Percentiles rank a stretch among this genome's conserved stretches.
These are phyloP conservation scores for Campoletis sonorensis DNA, from an alignment of 1,140 invertebrate species.

Conservation along the genomic window DNA sequence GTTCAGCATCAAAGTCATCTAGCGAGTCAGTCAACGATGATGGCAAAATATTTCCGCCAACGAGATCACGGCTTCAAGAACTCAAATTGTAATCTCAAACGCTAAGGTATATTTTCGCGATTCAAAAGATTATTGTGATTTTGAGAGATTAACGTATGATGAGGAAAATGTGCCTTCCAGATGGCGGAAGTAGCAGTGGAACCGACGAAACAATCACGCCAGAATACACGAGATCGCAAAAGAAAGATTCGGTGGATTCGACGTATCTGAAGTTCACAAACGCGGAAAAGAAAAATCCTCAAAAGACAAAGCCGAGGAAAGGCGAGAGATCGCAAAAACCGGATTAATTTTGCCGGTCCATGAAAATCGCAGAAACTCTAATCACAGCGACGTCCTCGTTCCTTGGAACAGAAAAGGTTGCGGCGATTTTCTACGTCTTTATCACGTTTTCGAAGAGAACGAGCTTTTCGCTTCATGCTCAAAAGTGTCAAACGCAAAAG, in stretches of 20 bases:
- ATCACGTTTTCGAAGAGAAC: conserved; percentile 94
- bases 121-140: background rate
- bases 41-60: conserved; percentile 72
- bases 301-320: conserved; percentile 63
- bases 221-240: conserved; percentile 51
- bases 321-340: conserved; percentile 56
- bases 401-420: conserved; percentile 86
- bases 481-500: conserved; percentile 75
- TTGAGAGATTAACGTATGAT: background rate
- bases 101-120: conserved; percentile 50
- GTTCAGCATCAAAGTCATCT: conserved; percentile 54
- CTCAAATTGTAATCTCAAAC: conserved; percentile 76
- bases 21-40: conserved; percentile 69
- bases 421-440: conserved; percentile 88
- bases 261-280: conserved; percentile 86
- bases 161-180: conserved; percentile 32
- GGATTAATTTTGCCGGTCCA: conserved; percentile 86
- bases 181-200: conserved; percentile 62
- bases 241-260: conserved; percentile 77
- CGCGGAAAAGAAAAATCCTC: too few species aligned
- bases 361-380: conserved; percentile 92
- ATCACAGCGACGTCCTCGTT: conserved; percentile 89
- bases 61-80: conserved; percentile 79
- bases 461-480: conserved; percentile 88
- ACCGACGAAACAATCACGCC: conserved; percentile 55